Conservation (phyloP, 2,888 invertebrate species). For the Julus scandinavius region DNA sequence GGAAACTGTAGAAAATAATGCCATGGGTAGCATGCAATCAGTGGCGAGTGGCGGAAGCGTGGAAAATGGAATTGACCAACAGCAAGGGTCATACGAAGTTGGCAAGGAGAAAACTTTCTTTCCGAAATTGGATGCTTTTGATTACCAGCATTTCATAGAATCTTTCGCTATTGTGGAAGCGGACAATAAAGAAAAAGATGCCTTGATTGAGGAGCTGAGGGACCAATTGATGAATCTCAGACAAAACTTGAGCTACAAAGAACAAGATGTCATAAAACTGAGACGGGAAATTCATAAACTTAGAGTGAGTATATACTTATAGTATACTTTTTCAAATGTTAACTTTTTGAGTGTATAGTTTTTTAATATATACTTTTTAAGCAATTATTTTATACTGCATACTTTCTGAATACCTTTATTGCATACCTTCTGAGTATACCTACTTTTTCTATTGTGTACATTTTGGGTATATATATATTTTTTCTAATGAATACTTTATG, state of each 20-base stretch:
- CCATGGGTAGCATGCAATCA: background rate
- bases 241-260: slow-evolving; percentile 70
- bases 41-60: background rate
- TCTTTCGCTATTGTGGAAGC: slow-evolving; percentile 68
- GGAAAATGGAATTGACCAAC: slow-evolving; percentile 24
- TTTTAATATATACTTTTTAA: too few relatives aligned
- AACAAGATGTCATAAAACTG: slow-evolving; percentile 72
- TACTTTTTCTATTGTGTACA: too few relatives aligned
- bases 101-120: background rate
- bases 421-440: too few relatives aligned
- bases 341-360: too few relatives aligned
- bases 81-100: background rate
- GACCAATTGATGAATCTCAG: slow-evolving; percentile 71
- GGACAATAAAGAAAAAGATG: slow-evolving; percentile 69
- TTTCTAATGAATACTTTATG: too few relatives aligned
- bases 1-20: background rate
- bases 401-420: too few relatives aligned
- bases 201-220: slow-evolving; percentile 68
- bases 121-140: slow-evolving; percentile 57
- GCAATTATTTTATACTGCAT: too few relatives aligned
- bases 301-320: slow-evolving; percentile 69
- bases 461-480: too few relatives aligned
- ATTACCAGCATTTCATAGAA: slow-evolving; percentile 63
- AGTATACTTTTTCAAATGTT: too few relatives aligned
- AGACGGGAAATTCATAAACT: slow-evolving; percentile 78